Percentiles rank a stretch among this genome's conserved stretches.
Conservation (phyloP, 2,113 vertebrate species). For the Calidris pygmaea region DNA sequence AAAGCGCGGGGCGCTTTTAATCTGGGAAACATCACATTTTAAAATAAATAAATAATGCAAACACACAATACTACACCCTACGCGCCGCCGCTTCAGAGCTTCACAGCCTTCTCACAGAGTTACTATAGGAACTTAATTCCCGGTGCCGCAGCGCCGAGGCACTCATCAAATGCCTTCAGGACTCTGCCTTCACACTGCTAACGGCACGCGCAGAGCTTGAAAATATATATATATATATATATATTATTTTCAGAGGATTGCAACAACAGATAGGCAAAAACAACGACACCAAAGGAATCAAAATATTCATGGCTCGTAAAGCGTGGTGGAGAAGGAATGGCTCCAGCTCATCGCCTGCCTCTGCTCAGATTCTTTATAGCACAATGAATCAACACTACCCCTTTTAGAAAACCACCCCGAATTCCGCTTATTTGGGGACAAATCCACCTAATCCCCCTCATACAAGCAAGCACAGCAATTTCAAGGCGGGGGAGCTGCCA, state of each 20-base stretch:
- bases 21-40: background rate
- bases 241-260: slow-evolving; percentile 4
- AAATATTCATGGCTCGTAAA: slow-evolving; percentile 29
- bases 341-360: background rate
- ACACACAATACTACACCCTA: background rate
- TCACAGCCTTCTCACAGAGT: background rate
- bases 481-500: background rate
- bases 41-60: background rate
- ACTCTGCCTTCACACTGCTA: background rate
- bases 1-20: background rate
- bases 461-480: background rate
- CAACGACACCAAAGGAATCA: background rate
- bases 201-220: background rate
- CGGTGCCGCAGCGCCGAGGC: background rate
- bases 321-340: background rate
- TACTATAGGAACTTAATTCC: slow-evolving; percentile 1
- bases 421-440: slow-evolving; percentile 2
- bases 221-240: background rate
- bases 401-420: background rate
- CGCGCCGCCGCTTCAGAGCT: background rate
- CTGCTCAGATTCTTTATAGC: background rate
- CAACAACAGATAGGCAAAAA: slow-evolving; percentile 51
- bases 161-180: slow-evolving; percentile 28
- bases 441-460: slow-evolving; percentile 11
- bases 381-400: slow-evolving; percentile 14